A percentile compares a stretch with the other conserved stretches of the same genome.
These are phyloP conservation scores for Zaprionus kolodkinae DNA, from an alignment of 1,140 invertebrate genomes.

Conservation along the genomic window DNA sequence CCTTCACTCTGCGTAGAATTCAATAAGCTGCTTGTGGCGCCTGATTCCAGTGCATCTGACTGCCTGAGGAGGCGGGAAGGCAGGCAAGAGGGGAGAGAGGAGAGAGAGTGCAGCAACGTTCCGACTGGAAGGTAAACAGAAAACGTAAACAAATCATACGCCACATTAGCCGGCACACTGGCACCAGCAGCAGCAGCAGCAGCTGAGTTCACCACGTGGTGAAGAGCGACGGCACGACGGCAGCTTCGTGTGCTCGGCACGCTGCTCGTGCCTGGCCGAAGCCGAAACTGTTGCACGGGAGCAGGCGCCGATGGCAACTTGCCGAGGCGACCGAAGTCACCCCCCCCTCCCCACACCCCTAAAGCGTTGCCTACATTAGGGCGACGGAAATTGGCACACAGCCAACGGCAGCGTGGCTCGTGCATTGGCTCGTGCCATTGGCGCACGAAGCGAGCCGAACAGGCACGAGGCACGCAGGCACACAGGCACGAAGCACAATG, in stretches of 20 bases:
- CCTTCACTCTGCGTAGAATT: not conserved
- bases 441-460: constrained; percentile 3
- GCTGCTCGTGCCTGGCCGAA: not conserved
- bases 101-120: not conserved
- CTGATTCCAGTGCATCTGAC: constrained; percentile 29
- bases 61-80: not conserved
- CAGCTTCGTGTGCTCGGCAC: not conserved
- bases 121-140: constrained; percentile 67
- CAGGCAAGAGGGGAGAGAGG: not conserved
- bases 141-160: constrained; percentile 64
- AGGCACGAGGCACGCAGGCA: constrained; percentile 1
- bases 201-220: constrained; percentile 44
- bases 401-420: constrained; percentile 60
- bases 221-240: constrained; percentile 1
- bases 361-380: not conserved
- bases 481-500: not conserved
- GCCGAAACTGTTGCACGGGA: constrained; percentile 29
- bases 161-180: constrained; percentile 25
- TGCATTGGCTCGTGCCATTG: constrained; percentile 6
- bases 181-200: no score
- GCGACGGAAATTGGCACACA: constrained; percentile 55
- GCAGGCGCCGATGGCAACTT: constrained; percentile 68
- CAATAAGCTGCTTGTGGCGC: constrained; percentile 4
- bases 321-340: constrained; percentile 25
- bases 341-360: not conserved